Percentiles rank a stretch among this genome's conserved stretches.
phyloP scores from a whole-genome alignment of 2,797 vertebrate species.

The Sebastes minor region DNA sequence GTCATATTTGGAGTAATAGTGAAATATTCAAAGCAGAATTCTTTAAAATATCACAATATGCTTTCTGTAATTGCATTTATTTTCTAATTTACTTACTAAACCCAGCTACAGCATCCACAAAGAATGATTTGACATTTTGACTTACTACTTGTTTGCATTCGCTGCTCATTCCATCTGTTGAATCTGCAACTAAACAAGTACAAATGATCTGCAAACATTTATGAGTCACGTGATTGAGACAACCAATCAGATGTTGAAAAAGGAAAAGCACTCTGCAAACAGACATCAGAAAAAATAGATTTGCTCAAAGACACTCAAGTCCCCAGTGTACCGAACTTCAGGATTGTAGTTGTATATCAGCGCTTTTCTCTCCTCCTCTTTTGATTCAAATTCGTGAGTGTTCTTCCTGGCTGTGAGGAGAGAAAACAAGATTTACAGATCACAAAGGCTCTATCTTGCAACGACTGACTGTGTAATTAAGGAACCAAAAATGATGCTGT shows the following conservation, averaged over 20 bases:
- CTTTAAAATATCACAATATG: neutral
- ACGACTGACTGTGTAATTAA: neutral
- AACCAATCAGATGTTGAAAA: neutral
- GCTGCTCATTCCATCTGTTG: neutral
- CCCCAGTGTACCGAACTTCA: neutral
- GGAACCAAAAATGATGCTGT: rapidly evolving
- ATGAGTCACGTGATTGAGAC: neutral
- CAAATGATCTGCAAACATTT: slow-evolving; percentile 21
- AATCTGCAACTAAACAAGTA: neutral
- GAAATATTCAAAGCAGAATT: neutral
- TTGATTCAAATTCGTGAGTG: slow-evolving; percentile 73
- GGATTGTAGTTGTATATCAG: slow-evolving; percentile 82
- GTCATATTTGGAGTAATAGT: too few species aligned
- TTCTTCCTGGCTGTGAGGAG: slow-evolving; percentile 82
- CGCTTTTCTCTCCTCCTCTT: slow-evolving; percentile 60
- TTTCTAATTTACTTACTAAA: neutral
- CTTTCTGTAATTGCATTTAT: neutral
- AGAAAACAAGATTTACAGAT: slow-evolving; percentile 12
- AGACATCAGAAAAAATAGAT: slow-evolving; percentile 59
- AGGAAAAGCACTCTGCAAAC: neutral
- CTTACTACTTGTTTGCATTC: neutral
- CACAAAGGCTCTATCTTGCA: neutral
- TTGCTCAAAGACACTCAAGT: slow-evolving; percentile 55
- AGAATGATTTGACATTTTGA: neutral
- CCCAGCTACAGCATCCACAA: neutral